Percentiles rank a stretch among this genome's conserved stretches.
Evolutionary conservation across 2,113 vertebrate species (phyloP).

Genomic region (Cyanoramphus novaezelandiae): DNA sequence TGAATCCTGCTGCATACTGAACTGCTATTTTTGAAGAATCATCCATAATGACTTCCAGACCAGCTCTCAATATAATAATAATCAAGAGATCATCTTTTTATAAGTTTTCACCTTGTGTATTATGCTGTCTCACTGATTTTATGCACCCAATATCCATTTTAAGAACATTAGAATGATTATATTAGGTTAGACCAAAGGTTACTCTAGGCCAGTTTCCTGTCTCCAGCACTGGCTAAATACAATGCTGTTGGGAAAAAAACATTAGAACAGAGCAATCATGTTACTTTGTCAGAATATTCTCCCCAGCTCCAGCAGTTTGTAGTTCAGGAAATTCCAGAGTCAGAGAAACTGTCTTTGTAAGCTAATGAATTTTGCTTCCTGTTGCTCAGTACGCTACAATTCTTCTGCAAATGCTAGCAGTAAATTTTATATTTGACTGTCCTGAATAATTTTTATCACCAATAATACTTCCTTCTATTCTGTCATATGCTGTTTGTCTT

Average conservation of each 20-base stretch:
- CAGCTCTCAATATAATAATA: neutral
- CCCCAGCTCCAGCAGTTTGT: conserved; percentile 12
- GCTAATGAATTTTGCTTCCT: conserved; percentile 49
- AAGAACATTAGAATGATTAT: neutral
- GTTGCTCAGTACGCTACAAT: neutral
- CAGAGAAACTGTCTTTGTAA: conserved; percentile 38
- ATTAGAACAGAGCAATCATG: neutral
- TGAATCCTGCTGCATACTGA: neutral
- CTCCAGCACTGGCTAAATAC: neutral
- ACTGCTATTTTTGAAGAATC: neutral
- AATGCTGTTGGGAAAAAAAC: neutral
- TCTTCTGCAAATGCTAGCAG: neutral
- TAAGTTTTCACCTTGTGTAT: neutral
- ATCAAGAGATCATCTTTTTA: neutral
- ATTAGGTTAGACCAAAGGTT: neutral
- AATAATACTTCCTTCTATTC: neutral
- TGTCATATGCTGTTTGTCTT: neutral
- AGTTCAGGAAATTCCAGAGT: conserved; percentile 56
- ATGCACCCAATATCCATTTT: neutral
- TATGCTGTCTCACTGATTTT: neutral
- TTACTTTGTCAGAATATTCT: neutral
- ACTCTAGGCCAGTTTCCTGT: neutral
- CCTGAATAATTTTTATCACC: conserved; percentile 8
- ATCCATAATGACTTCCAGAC: neutral
- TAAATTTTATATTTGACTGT: neutral